Evolutionary conservation across 2,888 invertebrate genomes (phyloP), one percentile per base, ranked within the genome.

Genomic region (Lepidonotus clava): DNA sequence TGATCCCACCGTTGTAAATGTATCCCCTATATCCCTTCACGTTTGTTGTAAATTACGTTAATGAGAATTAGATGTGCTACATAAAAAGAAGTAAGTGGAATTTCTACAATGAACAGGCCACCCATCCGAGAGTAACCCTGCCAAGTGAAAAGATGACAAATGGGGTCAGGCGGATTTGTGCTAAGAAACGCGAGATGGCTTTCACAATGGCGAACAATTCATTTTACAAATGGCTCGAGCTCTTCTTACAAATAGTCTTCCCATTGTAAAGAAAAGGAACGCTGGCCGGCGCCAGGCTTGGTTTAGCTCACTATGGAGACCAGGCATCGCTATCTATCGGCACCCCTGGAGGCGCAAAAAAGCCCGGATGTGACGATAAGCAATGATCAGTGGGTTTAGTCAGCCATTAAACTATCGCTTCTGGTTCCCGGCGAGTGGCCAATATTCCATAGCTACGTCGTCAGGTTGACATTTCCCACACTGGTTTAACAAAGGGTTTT

Each of bases 401-500:
- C 67, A 21, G 8, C 67, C 67, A 67, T 32, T n/a, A 46, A 18
- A 46, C 8, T 46, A 46, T 46, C 18, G 46, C 18, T 46, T 46
- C 8, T 46, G 46, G 46, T 46, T 46, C 8, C 46, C 8, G 8
- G 46, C 8, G 8, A 46, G 46, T 11, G 46, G 8, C 28, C 61
- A 28, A 56, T 56, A n/a, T n/a, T n/a, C 56, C 56, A 56, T 56
- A n/a, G 14, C 56, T 5, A 61, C 61, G 61, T 28, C 61, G 28
- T 28, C 61, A 61, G 28, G 61, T 0, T 2, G 24, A 24, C 61
- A 61, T 11, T 71, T 71, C 38, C 5, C n/a, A 36, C n/a, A 38
- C 71, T 71, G 34, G 34, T 71, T 71, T 36, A 71, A 71, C 71
- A 71, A 71, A 71, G 28, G 61, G 61, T 24, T 46, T 24, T 61